Conservation (phyloP, 2,888 invertebrate species). For the Electrophaes corylata region DNA sequence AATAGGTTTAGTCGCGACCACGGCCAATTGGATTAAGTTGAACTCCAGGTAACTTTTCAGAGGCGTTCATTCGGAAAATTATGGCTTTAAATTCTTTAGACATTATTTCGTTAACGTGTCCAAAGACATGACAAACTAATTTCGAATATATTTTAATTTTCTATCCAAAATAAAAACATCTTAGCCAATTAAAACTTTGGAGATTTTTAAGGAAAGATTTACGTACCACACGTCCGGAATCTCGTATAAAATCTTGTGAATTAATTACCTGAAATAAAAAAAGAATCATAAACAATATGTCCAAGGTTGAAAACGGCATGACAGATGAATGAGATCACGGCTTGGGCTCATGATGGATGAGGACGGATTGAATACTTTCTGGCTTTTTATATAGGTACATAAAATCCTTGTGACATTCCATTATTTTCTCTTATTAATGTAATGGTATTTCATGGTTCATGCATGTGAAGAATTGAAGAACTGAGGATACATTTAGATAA, state of each 20-base stretch:
- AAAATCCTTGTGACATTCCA: conserved; percentile 73
- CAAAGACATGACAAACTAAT: conserved; percentile 8
- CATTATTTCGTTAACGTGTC: conserved; percentile 30
- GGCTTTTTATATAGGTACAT: conserved; percentile 75
- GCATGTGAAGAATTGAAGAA: conserved; percentile 7
- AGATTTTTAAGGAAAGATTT: background rate
- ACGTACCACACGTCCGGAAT: background rate
- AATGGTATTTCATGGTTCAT: conserved; percentile 42
- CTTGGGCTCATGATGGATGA: conserved; percentile 69
- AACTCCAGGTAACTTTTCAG: conserved; percentile 73
- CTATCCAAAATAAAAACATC: background rate
- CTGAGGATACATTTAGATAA: background rate
- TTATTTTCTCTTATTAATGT: conserved; percentile 79
- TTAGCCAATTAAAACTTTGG: too few relatives aligned
- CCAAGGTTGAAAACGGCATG: conserved; percentile 41
- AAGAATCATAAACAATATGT: conserved; percentile 18
- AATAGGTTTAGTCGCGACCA: conserved; percentile 74
- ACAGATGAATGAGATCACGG: conserved; percentile 61
- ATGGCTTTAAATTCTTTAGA: conserved; percentile 49
- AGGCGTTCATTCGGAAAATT: conserved; percentile 64
- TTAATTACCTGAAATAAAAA: conserved; percentile 36
- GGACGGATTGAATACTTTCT: conserved; percentile 66
- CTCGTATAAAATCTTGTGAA: conserved; percentile 13
- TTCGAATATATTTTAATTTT: background rate
- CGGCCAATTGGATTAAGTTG: conserved; percentile 74